Evolutionary conservation across 2,888 invertebrate species (phyloP).

Genomic region (Trissolcus brochymenae): DNA sequence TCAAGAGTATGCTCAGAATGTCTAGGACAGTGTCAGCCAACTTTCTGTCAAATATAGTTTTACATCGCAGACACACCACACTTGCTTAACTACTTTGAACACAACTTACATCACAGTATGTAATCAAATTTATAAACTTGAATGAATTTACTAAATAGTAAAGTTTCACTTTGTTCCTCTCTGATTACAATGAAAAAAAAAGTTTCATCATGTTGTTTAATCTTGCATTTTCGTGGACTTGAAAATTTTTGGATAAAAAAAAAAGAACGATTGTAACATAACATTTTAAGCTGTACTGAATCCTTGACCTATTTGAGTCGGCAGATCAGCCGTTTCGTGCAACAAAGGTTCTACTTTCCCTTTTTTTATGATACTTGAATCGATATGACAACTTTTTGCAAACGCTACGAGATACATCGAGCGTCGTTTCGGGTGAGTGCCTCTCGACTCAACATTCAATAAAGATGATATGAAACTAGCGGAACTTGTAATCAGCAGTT

Average conservation of each 20-base stretch:
- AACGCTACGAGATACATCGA: slow-evolving; percentile 13
- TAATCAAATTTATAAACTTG: no score
- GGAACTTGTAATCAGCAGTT: slow-evolving; percentile 6
- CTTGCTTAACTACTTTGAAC: no score
- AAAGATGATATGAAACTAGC: slow-evolving; percentile 13
- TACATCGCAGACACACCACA: no score
- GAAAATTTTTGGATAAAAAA: slow-evolving; percentile 7
- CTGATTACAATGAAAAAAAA: not conserved
- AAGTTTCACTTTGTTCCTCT: not conserved
- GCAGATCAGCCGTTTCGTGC: slow-evolving; percentile 31
- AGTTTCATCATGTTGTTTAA: not conserved
- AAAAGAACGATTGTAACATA: slow-evolving; percentile 22
- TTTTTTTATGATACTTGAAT: slow-evolving; percentile 33
- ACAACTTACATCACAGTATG: no score
- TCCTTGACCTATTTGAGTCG: slow-evolving; percentile 47
- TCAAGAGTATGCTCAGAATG: no score
- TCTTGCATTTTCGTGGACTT: not conserved
- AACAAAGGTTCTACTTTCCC: slow-evolving; percentile 28
- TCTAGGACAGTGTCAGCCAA: no score
- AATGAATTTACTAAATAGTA: not conserved
- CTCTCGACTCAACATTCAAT: slow-evolving; percentile 23
- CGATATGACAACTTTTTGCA: slow-evolving; percentile 24
- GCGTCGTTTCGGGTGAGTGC: slow-evolving; percentile 21
- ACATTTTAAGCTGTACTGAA: slow-evolving; percentile 33
- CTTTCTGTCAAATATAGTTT: no score